These are phyloP conservation scores for Pardosa pseudoannulata DNA, from an alignment of 2,888 invertebrate species.

Conservation along the genomic window DNA sequence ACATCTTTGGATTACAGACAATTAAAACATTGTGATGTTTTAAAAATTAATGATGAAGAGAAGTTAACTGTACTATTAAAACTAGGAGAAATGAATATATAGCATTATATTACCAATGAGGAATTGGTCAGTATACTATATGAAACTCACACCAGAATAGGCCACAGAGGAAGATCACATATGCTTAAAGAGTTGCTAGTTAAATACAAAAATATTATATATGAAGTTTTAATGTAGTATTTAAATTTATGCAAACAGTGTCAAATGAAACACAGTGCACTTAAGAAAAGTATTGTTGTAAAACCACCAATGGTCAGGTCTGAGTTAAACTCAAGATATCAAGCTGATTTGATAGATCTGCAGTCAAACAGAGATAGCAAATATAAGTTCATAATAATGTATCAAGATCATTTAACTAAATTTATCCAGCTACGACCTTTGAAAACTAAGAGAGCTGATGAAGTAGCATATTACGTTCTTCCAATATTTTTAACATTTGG, in stretches of 20 bases:
- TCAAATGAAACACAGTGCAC: conserved; percentile 39
- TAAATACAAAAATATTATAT: conserved; percentile 48
- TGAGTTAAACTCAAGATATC: conserved; percentile 52
- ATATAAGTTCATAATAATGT: conserved; percentile 73
- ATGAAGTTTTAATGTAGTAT: conserved; percentile 43
- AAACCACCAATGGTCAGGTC: conserved; percentile 36
- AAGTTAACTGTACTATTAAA: too few species aligned
- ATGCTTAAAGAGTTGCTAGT: conserved; percentile 48
- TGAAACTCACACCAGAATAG: too few species aligned
- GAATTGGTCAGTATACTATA: too few species aligned
- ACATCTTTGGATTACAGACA: too few species aligned
- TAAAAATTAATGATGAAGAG: too few species aligned
- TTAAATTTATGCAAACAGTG: conserved; percentile 36
- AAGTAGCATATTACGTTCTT: conserved; percentile 64
- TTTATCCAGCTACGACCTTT: conserved; percentile 73
- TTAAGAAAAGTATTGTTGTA: conserved; percentile 42
- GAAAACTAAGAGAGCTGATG: conserved; percentile 71
- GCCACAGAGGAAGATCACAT: conserved; percentile 37
- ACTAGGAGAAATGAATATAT: too few species aligned
- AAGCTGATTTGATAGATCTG: conserved; percentile 74
- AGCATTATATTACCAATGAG: too few species aligned
- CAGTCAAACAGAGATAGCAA: conserved; percentile 72
- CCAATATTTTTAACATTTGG: conserved; percentile 72
- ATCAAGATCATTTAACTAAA: conserved; percentile 74
- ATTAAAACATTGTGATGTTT: too few species aligned